Percentiles rank a stretch among this genome's conserved stretches.
Evolutionary conservation across 2,113 vertebrate genomes (phyloP).

Genomic region (Hemibagrus wyckioides): DNA sequence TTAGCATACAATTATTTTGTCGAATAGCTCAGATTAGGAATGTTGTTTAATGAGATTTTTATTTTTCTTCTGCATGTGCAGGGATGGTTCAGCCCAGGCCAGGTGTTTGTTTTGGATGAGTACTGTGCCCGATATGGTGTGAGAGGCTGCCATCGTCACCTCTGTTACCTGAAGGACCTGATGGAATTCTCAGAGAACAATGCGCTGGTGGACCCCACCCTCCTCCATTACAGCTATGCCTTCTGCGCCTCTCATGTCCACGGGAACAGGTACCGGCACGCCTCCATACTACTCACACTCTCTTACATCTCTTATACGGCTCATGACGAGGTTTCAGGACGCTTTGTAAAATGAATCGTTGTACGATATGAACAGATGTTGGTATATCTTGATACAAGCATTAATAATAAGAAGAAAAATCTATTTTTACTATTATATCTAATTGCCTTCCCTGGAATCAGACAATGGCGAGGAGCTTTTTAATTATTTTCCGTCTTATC

Average conservation of each 20-base stretch:
- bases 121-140: slow-evolving; percentile 95
- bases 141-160: slow-evolving; percentile 92
- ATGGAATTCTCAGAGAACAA: slow-evolving; percentile 89
- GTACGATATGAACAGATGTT: background rate
- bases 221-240: slow-evolving; percentile 98
- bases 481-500: background rate
- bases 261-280: slow-evolving; percentile 89
- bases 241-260: slow-evolving; percentile 98
- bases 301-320: background rate
- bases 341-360: background rate
- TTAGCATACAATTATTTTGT: background rate
- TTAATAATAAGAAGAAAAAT: background rate
- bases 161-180: slow-evolving; percentile 91
- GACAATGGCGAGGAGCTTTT: background rate
- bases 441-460: background rate
- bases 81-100: slow-evolving; percentile 98
- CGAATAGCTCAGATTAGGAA: background rate
- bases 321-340: background rate
- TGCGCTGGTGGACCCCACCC: slow-evolving; percentile 90
- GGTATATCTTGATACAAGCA: background rate
- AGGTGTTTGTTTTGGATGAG: slow-evolving; percentile 96
- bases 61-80: slow-evolving; percentile 63
- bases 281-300: background rate
- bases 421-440: background rate
- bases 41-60: background rate